A percentile compares a stretch with the other conserved stretches of the same genome.
Conservation (phyloP, 2,113 vertebrate genomes). For the Phrynocephalus versicolor region DNA sequence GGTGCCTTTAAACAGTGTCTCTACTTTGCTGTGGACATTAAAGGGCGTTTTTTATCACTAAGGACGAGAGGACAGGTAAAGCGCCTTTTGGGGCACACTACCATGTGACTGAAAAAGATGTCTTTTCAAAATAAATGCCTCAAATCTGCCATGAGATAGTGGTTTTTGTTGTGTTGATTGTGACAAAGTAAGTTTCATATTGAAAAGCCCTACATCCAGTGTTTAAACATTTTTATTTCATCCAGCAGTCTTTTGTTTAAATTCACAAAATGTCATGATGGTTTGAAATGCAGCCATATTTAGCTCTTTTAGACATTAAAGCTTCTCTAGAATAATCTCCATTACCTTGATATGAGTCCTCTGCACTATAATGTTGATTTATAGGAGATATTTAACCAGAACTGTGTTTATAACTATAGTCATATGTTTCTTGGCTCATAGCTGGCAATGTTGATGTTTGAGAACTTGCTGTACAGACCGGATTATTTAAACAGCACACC, state of each 20-base stretch:
- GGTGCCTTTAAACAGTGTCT: too few species aligned
- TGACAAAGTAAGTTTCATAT: background rate
- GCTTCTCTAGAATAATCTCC: background rate
- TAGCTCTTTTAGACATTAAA: background rate
- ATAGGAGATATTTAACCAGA: background rate
- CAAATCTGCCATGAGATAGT: too few species aligned
- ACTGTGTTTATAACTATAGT: background rate
- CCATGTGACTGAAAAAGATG: too few species aligned
- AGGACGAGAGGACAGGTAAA: too few species aligned
- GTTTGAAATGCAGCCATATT: slow-evolving; percentile 2
- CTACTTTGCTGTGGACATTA: too few species aligned
- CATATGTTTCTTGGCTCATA: background rate
- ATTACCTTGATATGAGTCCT: background rate
- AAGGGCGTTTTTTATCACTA: too few species aligned
- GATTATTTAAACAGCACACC: background rate
- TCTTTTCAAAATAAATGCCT: too few species aligned
- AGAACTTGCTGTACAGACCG: background rate
- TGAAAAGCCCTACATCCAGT: background rate
- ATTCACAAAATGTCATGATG: background rate
- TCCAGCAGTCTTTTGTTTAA: background rate
- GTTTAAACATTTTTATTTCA: background rate
- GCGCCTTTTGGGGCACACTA: too few species aligned
- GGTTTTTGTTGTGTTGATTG: background rate
- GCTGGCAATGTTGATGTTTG: background rate
- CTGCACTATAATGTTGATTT: background rate